phyloP scores from a whole-genome alignment of 2,888 invertebrate genomes.

The Blastobasis lacticolella region DNA sequence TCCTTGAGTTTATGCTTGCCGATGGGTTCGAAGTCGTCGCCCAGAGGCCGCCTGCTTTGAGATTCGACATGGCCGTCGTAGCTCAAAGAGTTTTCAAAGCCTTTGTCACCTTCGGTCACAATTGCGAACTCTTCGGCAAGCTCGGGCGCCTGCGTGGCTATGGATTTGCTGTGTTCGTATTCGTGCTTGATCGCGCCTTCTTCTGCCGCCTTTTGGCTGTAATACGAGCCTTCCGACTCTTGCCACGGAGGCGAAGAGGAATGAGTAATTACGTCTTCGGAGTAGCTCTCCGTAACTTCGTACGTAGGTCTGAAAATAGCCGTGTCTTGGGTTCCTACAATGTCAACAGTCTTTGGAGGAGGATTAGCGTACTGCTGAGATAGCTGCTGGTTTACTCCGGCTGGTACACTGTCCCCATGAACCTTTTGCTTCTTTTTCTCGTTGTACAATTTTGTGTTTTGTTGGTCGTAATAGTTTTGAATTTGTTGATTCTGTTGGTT shows the following conservation, averaged over 20 bases:
- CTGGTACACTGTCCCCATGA: conserved; percentile 41
- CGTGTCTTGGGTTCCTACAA: conserved; percentile 24
- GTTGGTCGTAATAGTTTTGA: conserved; percentile 41
- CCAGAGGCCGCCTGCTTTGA: conserved; percentile 62
- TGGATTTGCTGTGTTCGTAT: conserved; percentile 34
- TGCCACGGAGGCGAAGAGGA: conserved; percentile 53
- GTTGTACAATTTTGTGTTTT: conserved; percentile 33
- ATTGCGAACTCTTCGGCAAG: conserved; percentile 55
- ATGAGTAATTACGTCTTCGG: conserved; percentile 45
- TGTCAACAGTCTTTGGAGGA: conserved; percentile 30
- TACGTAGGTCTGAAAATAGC: conserved; percentile 43
- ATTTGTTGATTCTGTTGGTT: conserved; percentile 41
- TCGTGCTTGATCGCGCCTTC: conserved; percentile 38
- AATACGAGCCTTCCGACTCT: conserved; percentile 29
- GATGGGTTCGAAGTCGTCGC: conserved; percentile 64
- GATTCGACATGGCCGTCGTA: conserved; percentile 58
- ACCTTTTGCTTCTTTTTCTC: conserved; percentile 48
- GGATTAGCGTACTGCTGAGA: conserved; percentile 43
- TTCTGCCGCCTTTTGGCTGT: conserved; percentile 38
- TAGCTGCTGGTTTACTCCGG: conserved; percentile 47
- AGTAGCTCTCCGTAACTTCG: conserved; percentile 60
- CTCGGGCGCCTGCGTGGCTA: conserved; percentile 41
- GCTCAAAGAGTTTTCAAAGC: conserved; percentile 55
- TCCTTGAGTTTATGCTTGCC: conserved; percentile 60
- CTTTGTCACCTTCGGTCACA: conserved; percentile 58